phyloP scores from a whole-genome alignment of 2,888 invertebrate genomes.

The Cordilura impudica region DNA sequence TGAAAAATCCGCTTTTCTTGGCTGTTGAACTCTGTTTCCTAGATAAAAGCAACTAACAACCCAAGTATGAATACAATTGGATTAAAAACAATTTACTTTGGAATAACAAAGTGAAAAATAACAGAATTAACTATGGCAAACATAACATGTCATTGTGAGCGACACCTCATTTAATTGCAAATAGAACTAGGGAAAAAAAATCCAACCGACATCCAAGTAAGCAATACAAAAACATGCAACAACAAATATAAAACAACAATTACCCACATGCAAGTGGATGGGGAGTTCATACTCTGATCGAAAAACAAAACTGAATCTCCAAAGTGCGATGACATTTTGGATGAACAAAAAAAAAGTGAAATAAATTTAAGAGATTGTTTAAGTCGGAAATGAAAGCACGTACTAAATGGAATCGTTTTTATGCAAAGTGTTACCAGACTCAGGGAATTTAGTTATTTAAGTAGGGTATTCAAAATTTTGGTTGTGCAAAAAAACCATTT shows the following conservation, averaged over 20 bases:
- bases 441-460: too few species aligned
- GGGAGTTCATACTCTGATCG: constrained; percentile 3
- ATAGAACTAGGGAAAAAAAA: constrained; percentile 18
- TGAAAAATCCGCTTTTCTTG: constrained; percentile 7
- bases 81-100: constrained; percentile 38
- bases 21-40: constrained; percentile 38
- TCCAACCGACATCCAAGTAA: neutral
- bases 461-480: too few species aligned
- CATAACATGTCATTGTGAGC: constrained; percentile 55
- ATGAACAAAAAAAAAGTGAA: neutral
- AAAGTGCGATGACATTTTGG: constrained; percentile 35
- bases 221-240: neutral
- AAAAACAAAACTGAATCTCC: constrained; percentile 9
- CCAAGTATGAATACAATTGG: constrained; percentile 27
- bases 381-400: constrained; percentile 48
- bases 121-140: constrained; percentile 51
- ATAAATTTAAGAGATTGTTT: constrained; percentile 18
- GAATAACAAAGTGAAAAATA: constrained; percentile 36
- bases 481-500: too few species aligned
- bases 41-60: neutral
- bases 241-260: constrained; percentile 36
- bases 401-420: constrained; percentile 19
- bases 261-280: constrained; percentile 33
- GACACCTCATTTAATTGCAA: constrained; percentile 53
- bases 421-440: neutral